Evolutionary conservation across 2,888 invertebrate species (phyloP), one percentile per base, ranked within the genome.

Genomic region (Plutella xylostella): DNA sequence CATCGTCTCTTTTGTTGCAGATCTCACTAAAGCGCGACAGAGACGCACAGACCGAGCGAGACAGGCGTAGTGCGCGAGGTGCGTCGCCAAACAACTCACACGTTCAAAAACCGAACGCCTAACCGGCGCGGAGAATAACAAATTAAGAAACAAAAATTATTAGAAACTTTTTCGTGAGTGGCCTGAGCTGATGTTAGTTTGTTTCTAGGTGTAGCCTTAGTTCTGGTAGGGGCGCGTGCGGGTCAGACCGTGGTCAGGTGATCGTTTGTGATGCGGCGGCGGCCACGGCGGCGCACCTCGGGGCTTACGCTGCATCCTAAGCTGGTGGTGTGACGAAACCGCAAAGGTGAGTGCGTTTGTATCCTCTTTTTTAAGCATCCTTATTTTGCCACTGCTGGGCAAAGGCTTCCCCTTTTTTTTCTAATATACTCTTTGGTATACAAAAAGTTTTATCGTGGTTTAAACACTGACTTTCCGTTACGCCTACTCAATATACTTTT

Each of bases 301-400:
- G 54, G 60, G 63, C 58, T 57, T 52, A 53, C 49, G 45, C 60
- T 58, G 63, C 57, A 60, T 55, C 53, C 54, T 51, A 52, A n/a
- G n/a, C n/a, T 57, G 65, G 58, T 69, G 63, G 80, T 82, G 78
- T 82, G 82, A 82, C 82, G 75, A 79, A 73, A 63, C 72, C 65
- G 65, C 63, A 67, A 65, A 78, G 82, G 82, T 82, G 65, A 72
- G 73, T 6, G 7, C 2, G 1, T n/a, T 37, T 42, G 20, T 42
- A 20, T 9, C 19, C 9, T 14, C n/a, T 38, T 5, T 11, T 9
- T 2, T 7, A 17, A 34, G 18, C 1, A 11, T 17, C 17, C 15
- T 17, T 3, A 6, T 34, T 11, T 34, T n/a, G 17, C 7, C n/a
- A 3, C n/a, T 15, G 6, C 15, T 9, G 6, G 25, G 25, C 25